Evolutionary conservation across 2,797 vertebrate species (phyloP), one percentile per base, ranked within the genome.

Genomic region (Peromyscus melanophrys): DNA sequence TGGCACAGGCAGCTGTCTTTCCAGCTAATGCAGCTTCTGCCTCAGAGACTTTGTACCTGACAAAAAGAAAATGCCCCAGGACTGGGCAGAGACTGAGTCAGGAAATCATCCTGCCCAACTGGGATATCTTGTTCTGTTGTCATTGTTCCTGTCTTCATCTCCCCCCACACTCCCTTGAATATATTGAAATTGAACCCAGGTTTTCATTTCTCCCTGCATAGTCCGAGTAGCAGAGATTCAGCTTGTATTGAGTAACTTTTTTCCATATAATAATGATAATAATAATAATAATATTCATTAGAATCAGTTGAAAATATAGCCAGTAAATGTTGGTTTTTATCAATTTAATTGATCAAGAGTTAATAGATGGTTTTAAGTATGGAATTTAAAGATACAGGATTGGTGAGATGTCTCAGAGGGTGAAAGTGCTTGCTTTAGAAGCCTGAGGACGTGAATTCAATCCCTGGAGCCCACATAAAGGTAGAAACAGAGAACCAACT

Each of bases 111-210:
- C 55, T 67, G 1, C 61, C 88, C 55, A 57, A 17, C 17, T 80
- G n/a, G 59, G 65, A 31, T 17, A 10, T 57, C 91, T 92, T 69
- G 25, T 78, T 82, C 40, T 93, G 37, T 21, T 87, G 75, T 1
- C 21, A 71, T 34, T 31, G 19, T 76, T 43, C 4, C 13, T 90
- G 91, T 96, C 37, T 63, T 81, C 87, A 65, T 80, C 7, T 82
- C 40, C 1, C 23, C 31, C 4, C 1, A 23, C 31, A 67, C 19
- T 75, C 23, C 37, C 43, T 83, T 52, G 61, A 80, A 94, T 65
- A 81, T 65, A 29, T 89, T 93, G 40, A 89, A 80, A 92, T 83
- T 94, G 77, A 95, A 81, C 77, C 11, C 17, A 25, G 25, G 43
- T 73, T 94, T 92, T 90, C 37, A 82, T 92, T 14, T 96, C 37